Conservation (phyloP, 2,888 invertebrate genomes). For the Bellardia pandia region DNA sequence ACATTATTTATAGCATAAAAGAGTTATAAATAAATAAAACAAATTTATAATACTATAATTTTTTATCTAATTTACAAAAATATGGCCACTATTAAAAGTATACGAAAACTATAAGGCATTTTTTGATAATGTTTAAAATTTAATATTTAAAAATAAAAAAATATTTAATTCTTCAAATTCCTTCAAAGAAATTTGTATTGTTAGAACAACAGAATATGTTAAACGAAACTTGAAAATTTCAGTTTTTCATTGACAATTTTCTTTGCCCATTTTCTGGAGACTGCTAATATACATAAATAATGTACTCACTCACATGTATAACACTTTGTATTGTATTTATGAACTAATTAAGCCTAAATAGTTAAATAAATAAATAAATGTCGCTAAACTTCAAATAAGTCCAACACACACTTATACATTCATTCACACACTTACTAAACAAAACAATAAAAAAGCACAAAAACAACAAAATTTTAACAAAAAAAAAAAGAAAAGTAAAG, state of each 20-base stretch:
- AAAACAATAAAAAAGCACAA: constrained; percentile 40
- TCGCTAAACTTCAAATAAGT: constrained; percentile 74
- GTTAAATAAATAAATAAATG: constrained; percentile 81
- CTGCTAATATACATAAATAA: neutral
- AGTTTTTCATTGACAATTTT: neutral
- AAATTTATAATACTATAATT: too few species aligned
- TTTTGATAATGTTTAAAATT: too few species aligned
- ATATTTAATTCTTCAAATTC: too few species aligned
- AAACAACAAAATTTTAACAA: constrained; percentile 38
- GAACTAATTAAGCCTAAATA: constrained; percentile 83
- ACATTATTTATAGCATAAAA: too few species aligned
- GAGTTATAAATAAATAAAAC: too few species aligned
- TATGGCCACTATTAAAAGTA: too few species aligned
- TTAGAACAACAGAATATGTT: neutral
- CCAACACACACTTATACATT: constrained; percentile 5
- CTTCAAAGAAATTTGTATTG: too few species aligned
- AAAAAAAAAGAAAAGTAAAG: constrained; percentile 17
- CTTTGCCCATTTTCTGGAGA: neutral
- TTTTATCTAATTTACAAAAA: too few species aligned
- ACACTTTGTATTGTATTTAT: constrained; percentile 71
- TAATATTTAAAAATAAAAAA: too few species aligned
- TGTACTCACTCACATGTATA: constrained; percentile 24
- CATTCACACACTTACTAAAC: constrained; percentile 30
- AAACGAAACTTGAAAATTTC: neutral
- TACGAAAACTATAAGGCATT: too few species aligned